Base-by-base conservation (phyloP, 1,140 invertebrate genomes). In the Schlechtendalia chinensis region DNA sequence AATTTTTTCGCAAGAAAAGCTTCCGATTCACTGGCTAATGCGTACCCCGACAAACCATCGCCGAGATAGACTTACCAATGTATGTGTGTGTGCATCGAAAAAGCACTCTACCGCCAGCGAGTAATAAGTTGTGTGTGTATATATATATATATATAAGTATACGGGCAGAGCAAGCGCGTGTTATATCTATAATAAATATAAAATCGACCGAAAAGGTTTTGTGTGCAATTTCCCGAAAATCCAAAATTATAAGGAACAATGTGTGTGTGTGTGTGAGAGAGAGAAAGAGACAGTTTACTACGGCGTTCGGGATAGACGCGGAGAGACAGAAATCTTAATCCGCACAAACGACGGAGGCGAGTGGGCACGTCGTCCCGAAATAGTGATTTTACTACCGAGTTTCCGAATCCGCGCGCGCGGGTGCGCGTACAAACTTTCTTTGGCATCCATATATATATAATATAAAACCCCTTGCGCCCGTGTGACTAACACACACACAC, bases 361-460 rank as follows among this genome's bases (percentile, higher is more conserved):
- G 8, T 22, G 22, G 67, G 45, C 32, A n/a, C 19, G 54, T 0
- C 56, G 24, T 39, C 45, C 39, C 45, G 67, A 50, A 50, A 69
- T 69, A 16, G 67, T 69, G 67, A 69, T 69, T 69, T 69, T 69
- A 69, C 67, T 69, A 69, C 67, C 67, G 39, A 69, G 45, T 67
- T 27, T 11, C 12, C 32, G 32, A 47, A 22, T 69, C 65, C 32
- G 11, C 17, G 32, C 19, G 27, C 16, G 61, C 29, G n/a, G n/a
- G 61, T 63, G 63, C 32, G 19, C 32, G 10, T n/a, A n/a, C n/a
- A n/a, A n/a, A 65, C n/a, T 16, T 63, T 32, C 27, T 29, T n/a
- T n/a, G n/a, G n/a, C n/a, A 4, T 63, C 61, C 61, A 8, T 32
- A 63, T 32, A n/a, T 50, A 50, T 8, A 24, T 8, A 39, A 39